Base-by-base conservation (phyloP, 2,888 invertebrate genomes). In the Stramonita haemastoma region DNA sequence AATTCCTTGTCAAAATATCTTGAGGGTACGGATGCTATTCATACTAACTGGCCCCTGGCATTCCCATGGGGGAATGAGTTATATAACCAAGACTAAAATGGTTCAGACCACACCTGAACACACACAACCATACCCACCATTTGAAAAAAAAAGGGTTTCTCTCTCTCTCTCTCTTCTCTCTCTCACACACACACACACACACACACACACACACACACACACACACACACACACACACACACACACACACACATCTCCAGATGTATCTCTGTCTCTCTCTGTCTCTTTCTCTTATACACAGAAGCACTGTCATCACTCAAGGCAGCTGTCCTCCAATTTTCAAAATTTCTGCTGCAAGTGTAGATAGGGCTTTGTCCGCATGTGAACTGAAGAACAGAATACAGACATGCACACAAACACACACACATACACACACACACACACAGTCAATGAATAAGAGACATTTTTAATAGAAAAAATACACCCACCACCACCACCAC, bases 311-410 rank as follows among this genome's bases (percentile, higher is more conserved):
- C 1, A 34, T 6, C n/a, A 83, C 19, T 90, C 85, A 90, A 36
- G 88, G 60, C 34, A 93, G 86, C 57, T 93, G 92, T 73, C 93
- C 94, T 22, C 94, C 94, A 87, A 93, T 91, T 90, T 93, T 95
- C 34, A 95, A 92, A 85, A 95, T 95, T 90, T 95, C 95, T 34
- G 93, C 94, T 34, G 95, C 95, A 19, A 95, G 90, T 17, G 94
- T 94, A 36, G 95, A 93, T 70, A 95, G 86, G 1, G 95, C 95
- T n/a, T 95, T 94, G 92, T 95, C 95, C n/a, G 95, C 95, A 91
- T 94, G 94, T 26, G 95, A 95, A 92, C 95, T 95, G 94, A 89
- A 93, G 93, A 84, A 79, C 79, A 84, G 89, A 90, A 22, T n/a
- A 34, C 77, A 32, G 29, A 32, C 32, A 79, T 15, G n/a, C 73